Evolutionary conservation across 2,113 vertebrate species (phyloP).

Genomic region (Calypte anna): DNA sequence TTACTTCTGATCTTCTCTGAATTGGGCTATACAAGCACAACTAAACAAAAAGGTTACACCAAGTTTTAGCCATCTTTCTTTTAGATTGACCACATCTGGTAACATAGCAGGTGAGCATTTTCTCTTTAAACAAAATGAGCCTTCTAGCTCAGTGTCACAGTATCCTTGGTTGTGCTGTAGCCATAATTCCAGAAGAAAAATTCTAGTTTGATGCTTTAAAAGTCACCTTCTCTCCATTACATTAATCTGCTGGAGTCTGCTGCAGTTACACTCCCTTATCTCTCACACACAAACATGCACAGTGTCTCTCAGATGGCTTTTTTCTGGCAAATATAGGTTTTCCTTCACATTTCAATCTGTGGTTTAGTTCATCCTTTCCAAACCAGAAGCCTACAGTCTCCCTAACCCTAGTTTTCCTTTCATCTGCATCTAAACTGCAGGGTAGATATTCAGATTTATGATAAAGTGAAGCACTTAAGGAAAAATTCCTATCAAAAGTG

Average conservation of each 20-base stretch:
- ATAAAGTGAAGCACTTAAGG: conserved; percentile 10
- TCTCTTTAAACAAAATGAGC: neutral
- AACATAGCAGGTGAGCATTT: neutral
- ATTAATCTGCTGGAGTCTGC: neutral
- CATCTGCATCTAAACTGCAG: neutral
- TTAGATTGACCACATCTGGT: neutral
- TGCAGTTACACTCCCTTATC: neutral
- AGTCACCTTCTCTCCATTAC: neutral
- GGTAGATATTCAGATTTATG: neutral
- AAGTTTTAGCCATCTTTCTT: neutral
- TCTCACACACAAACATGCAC: neutral
- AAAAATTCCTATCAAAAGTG: neutral
- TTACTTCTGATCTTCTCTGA: neutral
- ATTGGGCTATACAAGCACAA: neutral
- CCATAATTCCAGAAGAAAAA: neutral
- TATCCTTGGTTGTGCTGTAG: neutral
- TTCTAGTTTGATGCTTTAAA: neutral
- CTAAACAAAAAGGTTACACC: neutral
- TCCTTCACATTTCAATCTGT: neutral
- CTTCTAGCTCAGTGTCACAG: neutral
- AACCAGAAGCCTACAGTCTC: neutral
- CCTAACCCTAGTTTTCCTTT: neutral
- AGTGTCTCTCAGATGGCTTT: neutral
- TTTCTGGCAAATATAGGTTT: neutral
- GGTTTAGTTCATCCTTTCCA: neutral